Evolutionary conservation across 1,140 invertebrate genomes (phyloP).

Genomic region (Drosophila neocordata): DNA sequence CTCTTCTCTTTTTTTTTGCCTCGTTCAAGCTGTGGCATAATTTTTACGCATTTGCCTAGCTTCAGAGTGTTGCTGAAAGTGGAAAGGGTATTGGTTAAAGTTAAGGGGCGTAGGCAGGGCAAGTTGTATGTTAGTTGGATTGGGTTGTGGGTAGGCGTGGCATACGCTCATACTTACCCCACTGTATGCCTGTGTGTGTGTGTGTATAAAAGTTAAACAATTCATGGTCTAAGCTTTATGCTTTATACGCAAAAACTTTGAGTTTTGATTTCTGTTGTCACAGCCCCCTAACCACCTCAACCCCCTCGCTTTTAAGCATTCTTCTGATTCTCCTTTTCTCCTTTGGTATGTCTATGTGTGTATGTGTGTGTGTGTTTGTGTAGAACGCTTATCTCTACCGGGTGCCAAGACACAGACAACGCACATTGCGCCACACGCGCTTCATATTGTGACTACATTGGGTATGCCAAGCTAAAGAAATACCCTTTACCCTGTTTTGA

Average conservation of each 20-base stretch:
- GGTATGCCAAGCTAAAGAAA: constrained; percentile 16
- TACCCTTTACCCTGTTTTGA: too few relatives aligned
- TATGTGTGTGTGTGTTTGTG: constrained; percentile 11
- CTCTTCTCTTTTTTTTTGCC: constrained; percentile 29
- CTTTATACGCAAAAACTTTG: constrained; percentile 59
- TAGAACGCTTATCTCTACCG: constrained; percentile 47
- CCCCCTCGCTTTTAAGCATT: background rate
- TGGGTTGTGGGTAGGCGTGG: constrained; percentile 25
- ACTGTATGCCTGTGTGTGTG: constrained; percentile 13
- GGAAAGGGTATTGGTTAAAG: background rate
- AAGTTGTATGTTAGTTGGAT: background rate
- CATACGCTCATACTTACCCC: constrained; percentile 40
- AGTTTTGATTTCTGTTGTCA: constrained; percentile 61
- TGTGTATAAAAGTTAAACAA: constrained; percentile 44
- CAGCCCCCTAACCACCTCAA: background rate
- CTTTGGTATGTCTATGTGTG: background rate
- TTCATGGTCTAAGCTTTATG: constrained; percentile 58
- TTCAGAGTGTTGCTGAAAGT: constrained; percentile 35
- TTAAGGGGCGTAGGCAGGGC: background rate
- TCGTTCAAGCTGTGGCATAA: constrained; percentile 66
- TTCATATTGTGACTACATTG: constrained; percentile 5
- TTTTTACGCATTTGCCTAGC: constrained; percentile 56
- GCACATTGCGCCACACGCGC: constrained; percentile 31
- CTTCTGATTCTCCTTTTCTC: background rate
- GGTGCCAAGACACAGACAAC: constrained; percentile 39